These are phyloP conservation scores for Crotalus horridus DNA, from an alignment of 2,113 vertebrate genomes.

Conservation along the genomic window DNA sequence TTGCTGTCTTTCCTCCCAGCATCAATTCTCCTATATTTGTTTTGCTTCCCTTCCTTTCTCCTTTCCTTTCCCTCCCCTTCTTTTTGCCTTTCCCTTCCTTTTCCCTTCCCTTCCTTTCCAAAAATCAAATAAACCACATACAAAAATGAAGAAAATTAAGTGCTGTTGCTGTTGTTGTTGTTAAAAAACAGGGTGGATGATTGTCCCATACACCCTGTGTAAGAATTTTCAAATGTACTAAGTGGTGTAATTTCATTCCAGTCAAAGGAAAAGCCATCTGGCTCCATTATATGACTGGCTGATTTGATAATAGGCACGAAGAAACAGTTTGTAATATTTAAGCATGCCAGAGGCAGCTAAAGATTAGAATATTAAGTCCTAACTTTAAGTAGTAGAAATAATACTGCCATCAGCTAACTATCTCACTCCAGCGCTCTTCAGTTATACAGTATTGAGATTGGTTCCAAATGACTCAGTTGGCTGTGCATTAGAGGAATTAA, in stretches of 20 bases:
- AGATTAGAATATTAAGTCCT: background rate
- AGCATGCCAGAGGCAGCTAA: background rate
- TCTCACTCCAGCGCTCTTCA: background rate
- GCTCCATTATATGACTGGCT: constrained; percentile 13
- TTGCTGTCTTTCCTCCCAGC: background rate
- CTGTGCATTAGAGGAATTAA: background rate
- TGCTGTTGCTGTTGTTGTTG: no score
- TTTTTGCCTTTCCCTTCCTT: no score
- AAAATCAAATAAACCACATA: constrained; percentile 27
- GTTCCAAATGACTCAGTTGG: background rate
- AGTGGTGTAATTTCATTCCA: constrained; percentile 19
- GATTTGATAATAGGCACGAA: constrained; percentile 29
- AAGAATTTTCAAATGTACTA: constrained; percentile 4
- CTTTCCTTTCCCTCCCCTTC: no score
- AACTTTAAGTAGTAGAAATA: background rate
- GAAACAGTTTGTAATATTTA: constrained; percentile 26
- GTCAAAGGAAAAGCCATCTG: constrained; percentile 22
- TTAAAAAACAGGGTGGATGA: background rate
- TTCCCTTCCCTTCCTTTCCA: background rate
- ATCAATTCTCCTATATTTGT: constrained; percentile 11
- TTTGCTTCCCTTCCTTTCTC: background rate
- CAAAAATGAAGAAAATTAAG: constrained; percentile 13
- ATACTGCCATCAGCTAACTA: background rate
- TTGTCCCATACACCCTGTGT: background rate
- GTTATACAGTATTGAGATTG: background rate